These are phyloP conservation scores for Pseudoips prasinana DNA, from an alignment of 2,888 invertebrate species.

Conservation along the genomic window DNA sequence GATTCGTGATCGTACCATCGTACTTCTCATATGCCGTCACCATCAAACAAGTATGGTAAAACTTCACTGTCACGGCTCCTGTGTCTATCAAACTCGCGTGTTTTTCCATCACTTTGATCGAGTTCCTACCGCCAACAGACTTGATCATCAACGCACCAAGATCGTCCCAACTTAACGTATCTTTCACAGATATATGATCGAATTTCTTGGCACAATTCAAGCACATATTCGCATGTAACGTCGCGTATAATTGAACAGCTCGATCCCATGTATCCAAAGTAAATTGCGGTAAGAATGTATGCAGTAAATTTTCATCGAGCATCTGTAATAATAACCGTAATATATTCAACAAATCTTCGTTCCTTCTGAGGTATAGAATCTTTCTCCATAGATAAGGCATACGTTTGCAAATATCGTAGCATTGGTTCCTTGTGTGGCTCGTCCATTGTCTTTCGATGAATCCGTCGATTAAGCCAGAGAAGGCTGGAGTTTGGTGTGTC, in stretches of 20 bases:
- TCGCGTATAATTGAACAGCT: slow-evolving; percentile 77
- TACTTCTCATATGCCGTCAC: slow-evolving; percentile 67
- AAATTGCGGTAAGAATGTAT: slow-evolving; percentile 77
- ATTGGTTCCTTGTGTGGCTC: slow-evolving; percentile 62
- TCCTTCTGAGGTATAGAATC: slow-evolving; percentile 73
- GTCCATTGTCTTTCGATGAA: slow-evolving; percentile 78
- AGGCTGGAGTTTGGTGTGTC: slow-evolving; percentile 66
- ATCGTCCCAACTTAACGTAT: slow-evolving; percentile 83
- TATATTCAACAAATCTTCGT: slow-evolving; percentile 74
- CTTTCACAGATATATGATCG: slow-evolving; percentile 63
- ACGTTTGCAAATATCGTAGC: slow-evolving; percentile 77
- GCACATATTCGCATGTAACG: slow-evolving; percentile 81
- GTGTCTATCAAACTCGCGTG: slow-evolving; percentile 79
- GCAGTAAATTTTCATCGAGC: slow-evolving; percentile 79
- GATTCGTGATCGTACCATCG: slow-evolving; percentile 52
- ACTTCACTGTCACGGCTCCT: slow-evolving; percentile 83
- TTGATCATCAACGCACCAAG: slow-evolving; percentile 82
- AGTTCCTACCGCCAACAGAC: slow-evolving; percentile 81
- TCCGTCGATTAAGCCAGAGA: slow-evolving; percentile 78
- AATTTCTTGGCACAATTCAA: slow-evolving; percentile 82
- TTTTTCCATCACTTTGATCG: slow-evolving; percentile 80
- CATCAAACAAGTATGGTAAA: slow-evolving; percentile 81
- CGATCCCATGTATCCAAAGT: slow-evolving; percentile 83
- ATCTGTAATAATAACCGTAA: slow-evolving; percentile 83
- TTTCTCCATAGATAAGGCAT: slow-evolving; percentile 85